These are phyloP conservation scores for Ailuropoda melanoleuca DNA, from an alignment of 2,113 vertebrate species.

Conservation along the genomic window DNA sequence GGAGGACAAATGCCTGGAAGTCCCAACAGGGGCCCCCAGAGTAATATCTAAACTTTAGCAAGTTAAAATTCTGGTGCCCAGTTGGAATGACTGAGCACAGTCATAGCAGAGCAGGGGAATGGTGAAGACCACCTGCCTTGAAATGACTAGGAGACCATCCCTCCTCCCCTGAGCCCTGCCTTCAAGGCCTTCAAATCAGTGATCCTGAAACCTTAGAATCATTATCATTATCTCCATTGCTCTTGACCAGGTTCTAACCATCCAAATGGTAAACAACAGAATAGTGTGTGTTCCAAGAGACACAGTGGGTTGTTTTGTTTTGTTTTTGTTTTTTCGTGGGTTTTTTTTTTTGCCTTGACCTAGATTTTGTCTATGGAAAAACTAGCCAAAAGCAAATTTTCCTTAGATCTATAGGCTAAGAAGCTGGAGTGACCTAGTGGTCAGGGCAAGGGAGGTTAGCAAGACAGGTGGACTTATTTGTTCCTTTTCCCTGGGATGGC, in stretches of 20 bases:
- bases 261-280: conserved; percentile 26
- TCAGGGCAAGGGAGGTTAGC: neutral
- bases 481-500: neutral
- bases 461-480: neutral
- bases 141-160: neutral
- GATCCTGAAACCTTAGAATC: neutral
- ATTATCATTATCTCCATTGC: neutral
- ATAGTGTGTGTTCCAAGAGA: neutral
- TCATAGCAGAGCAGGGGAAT: neutral
- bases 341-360: conserved; percentile 15
- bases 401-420: neutral
- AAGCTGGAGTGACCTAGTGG: neutral
- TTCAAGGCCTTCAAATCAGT: neutral
- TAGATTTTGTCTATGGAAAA: conserved; percentile 45
- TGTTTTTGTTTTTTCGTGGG: too few species aligned
- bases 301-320: neutral
- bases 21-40: neutral
- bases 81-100: neutral
- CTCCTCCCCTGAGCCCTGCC: neutral
- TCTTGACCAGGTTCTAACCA: conserved; percentile 9
- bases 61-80: conserved; percentile 27
- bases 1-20: conserved; percentile 8
- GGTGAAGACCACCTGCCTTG: neutral
- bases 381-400: neutral
- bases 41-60: conserved; percentile 5